Evolutionary conservation across 2,888 invertebrate species (phyloP).

Genomic region (Ceratothoa steindachneri): DNA sequence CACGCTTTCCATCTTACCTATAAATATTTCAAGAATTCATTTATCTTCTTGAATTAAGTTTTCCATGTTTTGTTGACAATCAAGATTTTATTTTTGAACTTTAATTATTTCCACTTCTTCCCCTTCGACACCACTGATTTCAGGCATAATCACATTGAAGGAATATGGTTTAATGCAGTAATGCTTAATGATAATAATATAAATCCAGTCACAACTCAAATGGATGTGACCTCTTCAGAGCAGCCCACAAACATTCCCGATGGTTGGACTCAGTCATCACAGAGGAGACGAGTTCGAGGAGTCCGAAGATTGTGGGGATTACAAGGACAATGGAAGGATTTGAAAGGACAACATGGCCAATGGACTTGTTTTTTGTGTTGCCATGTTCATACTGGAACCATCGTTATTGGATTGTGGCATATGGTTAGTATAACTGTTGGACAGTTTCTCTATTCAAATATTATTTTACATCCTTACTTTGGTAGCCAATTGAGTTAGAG

Average conservation of each 20-base stretch:
- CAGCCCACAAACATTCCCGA: background rate
- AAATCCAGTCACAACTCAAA: background rate
- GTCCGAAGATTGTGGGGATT: background rate
- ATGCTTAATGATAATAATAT: background rate
- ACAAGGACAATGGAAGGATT: conserved; percentile 1
- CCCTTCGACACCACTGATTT: no score
- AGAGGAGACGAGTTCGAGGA: background rate
- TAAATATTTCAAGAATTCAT: no score
- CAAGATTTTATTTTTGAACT: no score
- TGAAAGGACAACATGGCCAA: conserved; percentile 30
- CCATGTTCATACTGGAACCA: conserved; percentile 77
- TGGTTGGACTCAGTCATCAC: background rate
- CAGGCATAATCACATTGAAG: background rate
- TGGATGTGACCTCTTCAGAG: background rate
- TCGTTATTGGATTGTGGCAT: conserved; percentile 77
- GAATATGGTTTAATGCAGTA: conserved; percentile 8
- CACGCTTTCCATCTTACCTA: no score
- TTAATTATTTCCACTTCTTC: no score
- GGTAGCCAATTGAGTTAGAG: no score
- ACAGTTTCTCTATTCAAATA: no score
- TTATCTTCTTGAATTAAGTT: no score
- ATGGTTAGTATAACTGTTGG: conserved; percentile 60
- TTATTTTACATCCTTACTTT: background rate
- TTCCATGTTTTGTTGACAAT: no score
- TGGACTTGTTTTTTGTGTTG: conserved; percentile 58